phyloP scores from a whole-genome alignment of 1,140 invertebrate species.

The Medauroidea extradentata region DNA sequence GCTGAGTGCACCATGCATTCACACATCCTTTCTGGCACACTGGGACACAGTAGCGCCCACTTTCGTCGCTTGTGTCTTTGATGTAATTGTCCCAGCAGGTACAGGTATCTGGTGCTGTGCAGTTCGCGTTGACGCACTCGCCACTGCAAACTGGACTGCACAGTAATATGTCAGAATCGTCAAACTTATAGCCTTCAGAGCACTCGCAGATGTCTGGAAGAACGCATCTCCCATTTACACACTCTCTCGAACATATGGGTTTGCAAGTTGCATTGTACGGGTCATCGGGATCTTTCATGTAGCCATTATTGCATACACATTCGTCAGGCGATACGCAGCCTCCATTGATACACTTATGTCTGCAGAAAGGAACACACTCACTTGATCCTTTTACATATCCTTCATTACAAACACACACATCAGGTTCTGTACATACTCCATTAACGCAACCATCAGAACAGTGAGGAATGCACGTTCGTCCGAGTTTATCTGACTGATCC shows the following conservation, averaged over 20 bases:
- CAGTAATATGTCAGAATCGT: background rate
- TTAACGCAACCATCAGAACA: conserved; percentile 30
- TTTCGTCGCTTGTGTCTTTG: conserved; percentile 33
- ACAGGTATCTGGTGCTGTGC: conserved; percentile 4
- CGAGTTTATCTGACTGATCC: background rate
- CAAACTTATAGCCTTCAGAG: conserved; percentile 34
- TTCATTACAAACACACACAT: conserved; percentile 31
- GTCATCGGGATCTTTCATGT: conserved; percentile 14
- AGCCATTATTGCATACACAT: conserved; percentile 41
- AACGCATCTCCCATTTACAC: conserved; percentile 44
- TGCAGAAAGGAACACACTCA: conserved; percentile 15
- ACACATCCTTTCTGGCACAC: conserved; percentile 13
- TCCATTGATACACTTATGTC: conserved; percentile 17
- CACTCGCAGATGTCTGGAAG: conserved; percentile 46
- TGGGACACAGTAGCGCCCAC: background rate
- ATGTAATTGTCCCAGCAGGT: conserved; percentile 14
- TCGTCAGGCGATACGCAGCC: conserved; percentile 35
- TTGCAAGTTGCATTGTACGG: conserved; percentile 6
- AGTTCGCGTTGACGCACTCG: background rate
- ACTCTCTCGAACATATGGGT: conserved; percentile 34
- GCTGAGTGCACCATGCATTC: conserved; percentile 25
- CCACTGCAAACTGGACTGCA: background rate
- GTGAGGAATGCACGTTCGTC: conserved; percentile 29
- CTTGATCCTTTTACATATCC: conserved; percentile 21
- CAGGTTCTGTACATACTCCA: conserved; percentile 32